Conservation (phyloP, 1,140 invertebrate species). For the Lordiphosa clarofinis region DNA sequence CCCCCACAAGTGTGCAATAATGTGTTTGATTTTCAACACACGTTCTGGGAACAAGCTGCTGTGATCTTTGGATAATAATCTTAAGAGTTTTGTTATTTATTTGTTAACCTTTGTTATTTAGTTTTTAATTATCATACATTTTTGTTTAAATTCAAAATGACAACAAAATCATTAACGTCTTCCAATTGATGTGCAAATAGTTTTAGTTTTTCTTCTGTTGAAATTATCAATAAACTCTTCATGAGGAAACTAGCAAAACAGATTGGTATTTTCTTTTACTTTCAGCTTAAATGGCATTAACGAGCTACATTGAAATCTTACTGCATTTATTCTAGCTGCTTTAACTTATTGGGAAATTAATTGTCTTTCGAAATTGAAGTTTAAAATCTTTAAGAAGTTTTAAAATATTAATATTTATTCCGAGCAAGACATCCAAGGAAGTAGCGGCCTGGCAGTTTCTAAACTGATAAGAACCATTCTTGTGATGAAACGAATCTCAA, state of each 20-base stretch:
- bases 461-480: too few species aligned
- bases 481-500: too few species aligned
- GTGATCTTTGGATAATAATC: conserved; percentile 19
- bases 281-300: too few species aligned
- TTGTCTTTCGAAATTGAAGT: too few species aligned
- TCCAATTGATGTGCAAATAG: conserved; percentile 42
- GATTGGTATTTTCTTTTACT: conserved; percentile 1
- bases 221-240: conserved; percentile 37
- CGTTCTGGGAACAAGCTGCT: conserved; percentile 33
- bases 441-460: too few species aligned
- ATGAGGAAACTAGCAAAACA: conserved; percentile 19
- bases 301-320: too few species aligned
- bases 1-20: conserved; percentile 43
- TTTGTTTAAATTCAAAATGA: conserved; percentile 19
- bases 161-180: conserved; percentile 49
- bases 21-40: conserved; percentile 16
- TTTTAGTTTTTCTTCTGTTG: conserved; percentile 32
- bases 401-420: too few species aligned
- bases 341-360: too few species aligned
- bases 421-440: too few species aligned
- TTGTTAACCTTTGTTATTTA: conserved; percentile 19
- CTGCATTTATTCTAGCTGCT: too few species aligned
- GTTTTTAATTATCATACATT: not conserved
- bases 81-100: not conserved
- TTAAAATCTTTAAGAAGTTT: too few species aligned